Conservation (phyloP, 2,888 invertebrate species). For the Melieria omissa region DNA sequence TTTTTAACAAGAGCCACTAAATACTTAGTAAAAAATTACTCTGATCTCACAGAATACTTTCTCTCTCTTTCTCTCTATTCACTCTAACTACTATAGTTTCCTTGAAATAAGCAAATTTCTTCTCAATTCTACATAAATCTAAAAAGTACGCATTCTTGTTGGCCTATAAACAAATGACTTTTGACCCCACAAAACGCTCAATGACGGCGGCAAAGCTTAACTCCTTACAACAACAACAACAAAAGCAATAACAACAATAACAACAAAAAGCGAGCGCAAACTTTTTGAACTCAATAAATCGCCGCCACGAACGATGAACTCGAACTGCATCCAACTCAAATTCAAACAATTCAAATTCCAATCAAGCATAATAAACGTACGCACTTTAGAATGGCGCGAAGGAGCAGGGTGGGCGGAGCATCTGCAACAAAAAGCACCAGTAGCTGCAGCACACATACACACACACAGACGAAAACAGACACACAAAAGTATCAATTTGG, state of each 20-base stretch:
- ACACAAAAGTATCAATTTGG: slow-evolving; percentile 53
- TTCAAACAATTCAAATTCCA: neutral
- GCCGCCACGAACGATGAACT: neutral
- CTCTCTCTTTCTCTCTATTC: no score
- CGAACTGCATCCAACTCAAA: neutral
- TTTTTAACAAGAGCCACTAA: no score
- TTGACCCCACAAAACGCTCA: no score
- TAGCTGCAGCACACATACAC: slow-evolving; percentile 11
- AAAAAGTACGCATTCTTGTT: no score
- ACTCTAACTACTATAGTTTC: no score
- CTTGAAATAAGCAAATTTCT: no score
- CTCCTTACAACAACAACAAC: neutral
- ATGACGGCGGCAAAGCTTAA: no score
- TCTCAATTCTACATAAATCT: no score
- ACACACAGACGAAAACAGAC: slow-evolving; percentile 12
- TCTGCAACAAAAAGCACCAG: neutral
- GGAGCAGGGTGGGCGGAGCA: neutral
- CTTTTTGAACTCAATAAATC: slow-evolving; percentile 3
- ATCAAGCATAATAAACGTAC: slow-evolving; percentile 3
- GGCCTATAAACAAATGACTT: no score
- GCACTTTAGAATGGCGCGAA: neutral
- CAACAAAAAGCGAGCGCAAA: neutral
- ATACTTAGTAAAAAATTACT: no score
- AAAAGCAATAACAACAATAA: slow-evolving; percentile 6
- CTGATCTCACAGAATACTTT: no score